Evolutionary conservation across 2,888 invertebrate species (phyloP).

Genomic region (Willowsia nigromaculata): DNA sequence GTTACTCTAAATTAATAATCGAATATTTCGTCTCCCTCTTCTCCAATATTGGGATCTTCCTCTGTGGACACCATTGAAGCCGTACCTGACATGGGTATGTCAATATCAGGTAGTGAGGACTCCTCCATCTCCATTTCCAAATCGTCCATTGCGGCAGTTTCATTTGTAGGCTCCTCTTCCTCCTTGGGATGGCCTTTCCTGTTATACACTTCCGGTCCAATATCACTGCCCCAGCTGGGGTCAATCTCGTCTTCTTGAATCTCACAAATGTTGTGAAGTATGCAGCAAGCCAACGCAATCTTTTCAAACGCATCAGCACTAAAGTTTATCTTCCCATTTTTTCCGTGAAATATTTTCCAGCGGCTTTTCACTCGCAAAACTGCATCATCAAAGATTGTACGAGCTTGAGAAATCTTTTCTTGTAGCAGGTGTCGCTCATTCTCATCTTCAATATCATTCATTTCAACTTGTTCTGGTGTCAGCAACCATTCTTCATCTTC

Average conservation of each 20-base stretch:
- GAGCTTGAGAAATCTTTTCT: conserved; percentile 61
- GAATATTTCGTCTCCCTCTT: not conserved
- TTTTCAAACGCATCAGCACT: conserved; percentile 74
- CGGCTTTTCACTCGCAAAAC: conserved; percentile 70
- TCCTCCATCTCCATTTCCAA: conserved; percentile 37
- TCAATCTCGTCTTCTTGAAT: conserved; percentile 67
- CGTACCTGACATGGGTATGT: conserved; percentile 6
- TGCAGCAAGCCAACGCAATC: conserved; percentile 73
- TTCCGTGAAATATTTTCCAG: conserved; percentile 74
- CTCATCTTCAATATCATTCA: conserved; percentile 51
- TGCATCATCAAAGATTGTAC: conserved; percentile 65
- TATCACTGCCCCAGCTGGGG: conserved; percentile 60
- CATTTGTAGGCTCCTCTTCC: not conserved
- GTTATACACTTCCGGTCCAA: conserved; percentile 64
- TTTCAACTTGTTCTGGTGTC: conserved; percentile 20
- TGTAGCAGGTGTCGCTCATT: conserved; percentile 58
- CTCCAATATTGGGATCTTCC: conserved; percentile 37
- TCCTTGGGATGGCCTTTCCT: conserved; percentile 49
- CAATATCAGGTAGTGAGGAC: not conserved
- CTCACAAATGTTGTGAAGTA: conserved; percentile 76
- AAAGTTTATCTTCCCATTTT: conserved; percentile 75
- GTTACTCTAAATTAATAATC: not conserved
- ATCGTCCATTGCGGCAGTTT: not conserved
- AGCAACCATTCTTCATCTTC: conserved; percentile 3
- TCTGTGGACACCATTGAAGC: conserved; percentile 41